Conservation (phyloP, 2,797 vertebrate species). For the Denticeps clupeoides region DNA sequence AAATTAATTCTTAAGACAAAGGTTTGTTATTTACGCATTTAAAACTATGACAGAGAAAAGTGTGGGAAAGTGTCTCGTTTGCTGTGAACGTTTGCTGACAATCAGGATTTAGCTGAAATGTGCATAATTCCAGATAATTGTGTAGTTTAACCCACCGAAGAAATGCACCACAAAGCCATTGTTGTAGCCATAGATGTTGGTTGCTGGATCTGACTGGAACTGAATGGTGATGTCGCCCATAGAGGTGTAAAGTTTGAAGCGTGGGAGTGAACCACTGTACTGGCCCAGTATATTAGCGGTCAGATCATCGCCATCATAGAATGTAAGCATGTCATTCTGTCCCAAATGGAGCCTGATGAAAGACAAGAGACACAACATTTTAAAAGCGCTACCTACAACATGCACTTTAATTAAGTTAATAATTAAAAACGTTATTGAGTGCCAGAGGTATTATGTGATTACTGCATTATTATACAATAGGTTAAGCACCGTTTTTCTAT, state of each 20-base stretch:
- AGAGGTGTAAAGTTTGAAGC: conserved; percentile 86
- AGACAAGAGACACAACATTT: conserved; percentile 3
- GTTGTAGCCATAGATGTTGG: conserved; percentile 76
- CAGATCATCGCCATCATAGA: conserved; percentile 92
- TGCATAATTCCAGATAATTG: not conserved
- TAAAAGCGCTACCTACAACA: conserved; percentile 19
- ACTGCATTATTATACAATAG: no score
- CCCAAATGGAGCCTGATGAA: conserved; percentile 70
- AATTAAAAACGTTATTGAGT: no score
- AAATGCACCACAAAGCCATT: conserved; percentile 93
- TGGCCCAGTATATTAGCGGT: conserved; percentile 91
- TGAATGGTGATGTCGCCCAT: conserved; percentile 88
- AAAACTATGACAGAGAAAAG: no score
- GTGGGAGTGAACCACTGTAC: conserved; percentile 70
- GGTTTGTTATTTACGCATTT: no score
- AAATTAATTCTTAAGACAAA: no score
- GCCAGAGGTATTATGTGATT: no score
- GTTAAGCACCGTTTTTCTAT: no score
- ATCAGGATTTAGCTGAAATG: no score
- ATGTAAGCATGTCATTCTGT: conserved; percentile 79
- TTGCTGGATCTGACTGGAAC: conserved; percentile 90
- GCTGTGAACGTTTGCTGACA: no score
- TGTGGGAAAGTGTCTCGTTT: no score
- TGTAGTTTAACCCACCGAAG: conserved; percentile 63
- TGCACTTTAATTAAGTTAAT: no score